These are phyloP conservation scores for Drosophila albomicans DNA, from an alignment of 1,140 invertebrate genomes.

Conservation along the genomic window DNA sequence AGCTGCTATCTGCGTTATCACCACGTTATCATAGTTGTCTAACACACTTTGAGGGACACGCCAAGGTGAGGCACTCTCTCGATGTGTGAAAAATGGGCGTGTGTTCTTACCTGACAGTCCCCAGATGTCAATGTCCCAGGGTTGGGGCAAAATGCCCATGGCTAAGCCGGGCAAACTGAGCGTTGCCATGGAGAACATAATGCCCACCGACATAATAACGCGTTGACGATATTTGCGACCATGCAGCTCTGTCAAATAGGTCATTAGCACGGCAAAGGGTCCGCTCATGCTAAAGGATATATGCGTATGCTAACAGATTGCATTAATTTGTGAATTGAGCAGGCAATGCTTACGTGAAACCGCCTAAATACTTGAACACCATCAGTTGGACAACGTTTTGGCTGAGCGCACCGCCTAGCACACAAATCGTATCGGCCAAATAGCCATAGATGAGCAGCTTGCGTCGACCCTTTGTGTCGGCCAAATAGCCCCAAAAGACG, in stretches of 20 bases:
- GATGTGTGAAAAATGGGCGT: neutral
- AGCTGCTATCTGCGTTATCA: slow-evolving; percentile 5
- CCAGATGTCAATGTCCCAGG: slow-evolving; percentile 59
- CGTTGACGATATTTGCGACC: slow-evolving; percentile 87
- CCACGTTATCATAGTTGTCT: slow-evolving; percentile 9
- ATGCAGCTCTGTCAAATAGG: slow-evolving; percentile 90
- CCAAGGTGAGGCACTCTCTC: slow-evolving; percentile 19
- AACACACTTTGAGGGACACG: neutral
- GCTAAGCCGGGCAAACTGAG: slow-evolving; percentile 86
- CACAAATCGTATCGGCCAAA: slow-evolving; percentile 89
- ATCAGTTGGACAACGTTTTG: slow-evolving; percentile 90
- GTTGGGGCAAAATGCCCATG: slow-evolving; percentile 86
- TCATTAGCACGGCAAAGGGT: slow-evolving; percentile 89
- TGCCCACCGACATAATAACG: slow-evolving; percentile 87
- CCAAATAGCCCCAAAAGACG: slow-evolving; percentile 92
- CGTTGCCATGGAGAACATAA: slow-evolving; percentile 87
- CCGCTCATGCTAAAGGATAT: slow-evolving; percentile 88
- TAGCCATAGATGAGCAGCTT: slow-evolving; percentile 90
- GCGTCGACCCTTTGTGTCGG: slow-evolving; percentile 90
- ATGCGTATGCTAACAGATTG: neutral
- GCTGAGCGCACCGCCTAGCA: slow-evolving; percentile 88
- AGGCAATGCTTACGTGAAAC: slow-evolving; percentile 89
- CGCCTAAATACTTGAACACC: slow-evolving; percentile 90
- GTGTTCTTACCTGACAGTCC: slow-evolving; percentile 67
- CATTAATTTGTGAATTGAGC: neutral